These are phyloP conservation scores for Shargacucullia verbasci DNA, from an alignment of 2,888 invertebrate species.

Conservation along the genomic window DNA sequence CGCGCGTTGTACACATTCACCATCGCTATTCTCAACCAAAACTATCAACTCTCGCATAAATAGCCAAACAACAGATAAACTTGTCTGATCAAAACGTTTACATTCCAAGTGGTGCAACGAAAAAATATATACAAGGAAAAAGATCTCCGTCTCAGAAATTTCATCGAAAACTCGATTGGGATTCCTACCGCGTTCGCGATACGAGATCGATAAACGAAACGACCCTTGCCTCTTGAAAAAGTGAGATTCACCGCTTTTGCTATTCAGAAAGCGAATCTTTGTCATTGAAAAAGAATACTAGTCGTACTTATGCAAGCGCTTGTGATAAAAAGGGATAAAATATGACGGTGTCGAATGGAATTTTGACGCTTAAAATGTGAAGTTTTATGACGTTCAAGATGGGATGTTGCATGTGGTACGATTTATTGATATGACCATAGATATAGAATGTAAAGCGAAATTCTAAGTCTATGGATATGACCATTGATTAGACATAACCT, in stretches of 20 bases:
- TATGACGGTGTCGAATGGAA: constrained; percentile 56
- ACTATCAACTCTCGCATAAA: constrained; percentile 27
- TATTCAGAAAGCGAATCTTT: constrained; percentile 77
- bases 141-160: constrained; percentile 68
- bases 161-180: constrained; percentile 73
- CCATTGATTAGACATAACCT: not conserved
- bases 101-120: constrained; percentile 58
- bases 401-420: constrained; percentile 8
- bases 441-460: too few relatives aligned
- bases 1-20: constrained; percentile 3
- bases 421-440: constrained; percentile 22
- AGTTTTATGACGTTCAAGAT: constrained; percentile 36
- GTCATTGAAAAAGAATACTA: constrained; percentile 81
- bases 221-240: constrained; percentile 75
- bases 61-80: constrained; percentile 37
- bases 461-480: too few relatives aligned
- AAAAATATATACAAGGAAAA: constrained; percentile 59
- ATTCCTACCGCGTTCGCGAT: constrained; percentile 75
- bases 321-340: constrained; percentile 76
- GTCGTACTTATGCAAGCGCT: constrained; percentile 72
- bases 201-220: constrained; percentile 80
- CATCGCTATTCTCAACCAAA: constrained; percentile 17
- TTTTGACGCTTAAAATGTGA: constrained; percentile 46
- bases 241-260: constrained; percentile 77
- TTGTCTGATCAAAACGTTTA: constrained; percentile 59